A percentile compares a stretch with the other conserved stretches of the same genome.
Conservation (phyloP, 1,140 invertebrate species). For the Pantala flavescens region DNA sequence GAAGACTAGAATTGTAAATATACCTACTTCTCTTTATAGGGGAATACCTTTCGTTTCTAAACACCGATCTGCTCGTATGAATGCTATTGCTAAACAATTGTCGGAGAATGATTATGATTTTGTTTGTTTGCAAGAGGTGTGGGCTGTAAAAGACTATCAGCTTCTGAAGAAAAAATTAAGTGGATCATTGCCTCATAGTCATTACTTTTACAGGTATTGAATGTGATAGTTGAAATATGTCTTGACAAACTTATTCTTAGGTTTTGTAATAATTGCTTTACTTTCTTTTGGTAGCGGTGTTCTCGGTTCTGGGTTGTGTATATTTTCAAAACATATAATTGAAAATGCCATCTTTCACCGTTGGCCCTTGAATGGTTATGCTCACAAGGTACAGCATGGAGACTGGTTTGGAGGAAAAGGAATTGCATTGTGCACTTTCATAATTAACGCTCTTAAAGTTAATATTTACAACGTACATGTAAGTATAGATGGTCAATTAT, state of each 20-base stretch:
- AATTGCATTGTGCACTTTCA: slow-evolving; percentile 74
- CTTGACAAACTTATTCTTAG: not conserved
- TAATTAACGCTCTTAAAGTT: slow-evolving; percentile 53
- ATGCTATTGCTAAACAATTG: slow-evolving; percentile 68
- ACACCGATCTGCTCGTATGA: slow-evolving; percentile 60
- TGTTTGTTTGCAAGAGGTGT: slow-evolving; percentile 88
- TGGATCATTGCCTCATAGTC: slow-evolving; percentile 61
- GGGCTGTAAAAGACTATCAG: slow-evolving; percentile 68
- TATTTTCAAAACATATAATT: slow-evolving; percentile 81
- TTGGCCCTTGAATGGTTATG: slow-evolving; percentile 92
- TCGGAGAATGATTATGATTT: slow-evolving; percentile 64
- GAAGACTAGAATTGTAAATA: slow-evolving; percentile 14
- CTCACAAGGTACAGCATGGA: slow-evolving; percentile 91
- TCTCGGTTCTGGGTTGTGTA: slow-evolving; percentile 80
- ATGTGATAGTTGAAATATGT: not conserved
- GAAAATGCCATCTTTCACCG: slow-evolving; percentile 80
- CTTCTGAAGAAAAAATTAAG: slow-evolving; percentile 50
- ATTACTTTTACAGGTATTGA: slow-evolving; percentile 84
- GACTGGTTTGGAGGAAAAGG: slow-evolving; percentile 99
- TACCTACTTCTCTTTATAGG: slow-evolving; percentile 44
- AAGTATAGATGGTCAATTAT: slow-evolving; percentile 33
- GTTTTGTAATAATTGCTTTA: slow-evolving; percentile 13
- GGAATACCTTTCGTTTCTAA: slow-evolving; percentile 71
- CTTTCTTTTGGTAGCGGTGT: slow-evolving; percentile 57
- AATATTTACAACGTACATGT: slow-evolving; percentile 90